phyloP scores from a whole-genome alignment of 2,888 invertebrate genomes.

The Helleia helle region DNA sequence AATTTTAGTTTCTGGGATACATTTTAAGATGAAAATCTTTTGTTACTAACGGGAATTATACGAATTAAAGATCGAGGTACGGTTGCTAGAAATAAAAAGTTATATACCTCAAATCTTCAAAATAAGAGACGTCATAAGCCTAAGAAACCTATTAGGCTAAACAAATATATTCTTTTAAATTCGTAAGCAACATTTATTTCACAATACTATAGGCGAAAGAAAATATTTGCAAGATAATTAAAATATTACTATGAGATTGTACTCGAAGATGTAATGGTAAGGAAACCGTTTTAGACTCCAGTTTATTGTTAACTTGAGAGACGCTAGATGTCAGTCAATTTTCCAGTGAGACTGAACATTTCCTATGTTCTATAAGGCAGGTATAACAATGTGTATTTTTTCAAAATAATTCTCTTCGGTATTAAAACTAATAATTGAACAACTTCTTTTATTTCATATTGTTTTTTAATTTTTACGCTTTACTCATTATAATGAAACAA shows the following conservation, averaged over 20 bases:
- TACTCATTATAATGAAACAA: no score
- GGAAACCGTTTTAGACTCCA: not conserved
- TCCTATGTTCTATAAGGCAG: constrained; percentile 31
- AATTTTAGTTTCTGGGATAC: no score
- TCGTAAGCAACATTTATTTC: no score
- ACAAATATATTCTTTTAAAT: no score
- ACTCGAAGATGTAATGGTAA: constrained; percentile 1
- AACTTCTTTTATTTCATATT: constrained; percentile 26
- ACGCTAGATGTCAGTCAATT: constrained; percentile 35
- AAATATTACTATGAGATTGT: not conserved
- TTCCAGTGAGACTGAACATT: constrained; percentile 52
- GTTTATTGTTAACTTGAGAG: constrained; percentile 8
- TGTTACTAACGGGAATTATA: no score
- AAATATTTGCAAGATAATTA: not conserved
- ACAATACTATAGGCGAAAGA: not conserved
- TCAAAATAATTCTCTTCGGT: constrained; percentile 50
- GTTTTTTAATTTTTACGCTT: no score
- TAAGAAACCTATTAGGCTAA: no score
- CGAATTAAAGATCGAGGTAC: no score
- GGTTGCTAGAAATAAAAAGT: no score
- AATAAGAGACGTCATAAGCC: no score
- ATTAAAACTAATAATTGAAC: constrained; percentile 39
- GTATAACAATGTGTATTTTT: constrained; percentile 48
- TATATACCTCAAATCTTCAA: no score
- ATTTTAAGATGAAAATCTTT: no score